Conservation (phyloP, 2,113 vertebrate genomes). For the Boulengeromyrus knoepffleri region DNA sequence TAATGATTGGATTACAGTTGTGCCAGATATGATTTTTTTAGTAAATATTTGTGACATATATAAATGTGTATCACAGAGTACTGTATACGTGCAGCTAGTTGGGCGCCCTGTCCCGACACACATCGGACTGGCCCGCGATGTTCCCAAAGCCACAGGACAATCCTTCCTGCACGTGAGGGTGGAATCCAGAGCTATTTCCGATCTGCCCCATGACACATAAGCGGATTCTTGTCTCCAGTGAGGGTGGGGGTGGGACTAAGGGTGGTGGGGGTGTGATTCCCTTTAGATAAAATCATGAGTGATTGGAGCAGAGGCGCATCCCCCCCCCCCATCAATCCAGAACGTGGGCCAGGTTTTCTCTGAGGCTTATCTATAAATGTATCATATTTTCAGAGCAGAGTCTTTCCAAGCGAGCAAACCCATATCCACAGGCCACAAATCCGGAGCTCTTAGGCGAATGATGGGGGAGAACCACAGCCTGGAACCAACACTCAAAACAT, state of each 20-base stretch:
- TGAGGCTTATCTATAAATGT: not conserved
- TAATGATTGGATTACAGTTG: not conserved
- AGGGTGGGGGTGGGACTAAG: not conserved
- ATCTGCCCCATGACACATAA: not conserved
- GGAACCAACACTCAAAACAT: not conserved
- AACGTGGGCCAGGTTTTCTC: not conserved
- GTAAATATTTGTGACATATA: not conserved
- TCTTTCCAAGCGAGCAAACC: not conserved
- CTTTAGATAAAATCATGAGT: not conserved
- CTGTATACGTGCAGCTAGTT: not conserved
- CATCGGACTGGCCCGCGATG: not conserved
- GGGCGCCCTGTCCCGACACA: not conserved
- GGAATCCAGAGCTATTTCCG: slow-evolving; percentile 18
- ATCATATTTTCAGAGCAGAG: not conserved
- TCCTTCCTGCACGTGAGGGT: not conserved
- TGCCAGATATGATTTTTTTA: not conserved
- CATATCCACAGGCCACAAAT: not conserved
- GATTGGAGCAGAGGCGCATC: not conserved
- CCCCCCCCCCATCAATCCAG: not conserved
- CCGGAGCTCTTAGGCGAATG: not conserved
- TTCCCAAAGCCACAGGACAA: not conserved
- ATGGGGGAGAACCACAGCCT: not conserved
- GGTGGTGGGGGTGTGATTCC: not conserved
- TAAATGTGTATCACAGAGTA: not conserved
- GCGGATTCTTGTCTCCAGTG: not conserved